Evolutionary conservation across 1,140 invertebrate genomes (phyloP).

Genomic region (Caenorhabditis inopinata): DNA sequence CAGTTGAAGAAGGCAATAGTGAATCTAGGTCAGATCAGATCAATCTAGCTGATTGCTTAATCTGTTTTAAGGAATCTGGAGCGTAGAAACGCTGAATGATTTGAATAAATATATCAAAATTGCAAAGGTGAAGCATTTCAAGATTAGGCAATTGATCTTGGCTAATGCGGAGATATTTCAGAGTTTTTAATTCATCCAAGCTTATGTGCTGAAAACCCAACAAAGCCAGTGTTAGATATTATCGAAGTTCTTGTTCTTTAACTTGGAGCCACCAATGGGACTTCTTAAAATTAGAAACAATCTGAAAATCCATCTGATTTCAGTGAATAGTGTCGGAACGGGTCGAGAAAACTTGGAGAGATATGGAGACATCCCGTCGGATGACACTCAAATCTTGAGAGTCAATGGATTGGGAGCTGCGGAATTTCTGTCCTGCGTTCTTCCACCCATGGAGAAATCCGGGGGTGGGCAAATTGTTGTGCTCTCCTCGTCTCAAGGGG

Average conservation of each 20-base stretch:
- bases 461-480: slow-evolving; percentile 64
- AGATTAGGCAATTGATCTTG: too few species aligned
- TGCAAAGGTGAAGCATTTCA: too few species aligned
- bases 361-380: slow-evolving; percentile 58
- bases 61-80: too few species aligned
- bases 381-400: slow-evolving; percentile 56
- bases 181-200: too few species aligned
- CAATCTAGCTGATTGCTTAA: not conserved
- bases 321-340: slow-evolving; percentile 64
- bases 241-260: too few species aligned
- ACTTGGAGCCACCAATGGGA: too few species aligned
- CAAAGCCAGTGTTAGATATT: too few species aligned
- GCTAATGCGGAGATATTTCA: too few species aligned
- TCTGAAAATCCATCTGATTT: not conserved
- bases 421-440: slow-evolving; percentile 60
- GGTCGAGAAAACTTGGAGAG: slow-evolving; percentile 60
- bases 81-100: too few species aligned
- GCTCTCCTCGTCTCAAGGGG: slow-evolving; percentile 59
- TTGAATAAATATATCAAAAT: too few species aligned
- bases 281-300: not conserved
- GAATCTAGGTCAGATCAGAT: slow-evolving; percentile 23
- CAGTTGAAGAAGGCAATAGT: not conserved
- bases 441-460: slow-evolving; percentile 59
- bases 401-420: slow-evolving; percentile 62
- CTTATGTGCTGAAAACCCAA: too few species aligned